Evolutionary conservation across 2,888 invertebrate genomes (phyloP), one percentile per base, ranked within the genome.

Genomic region (Hydroisotoma schaefferi): DNA sequence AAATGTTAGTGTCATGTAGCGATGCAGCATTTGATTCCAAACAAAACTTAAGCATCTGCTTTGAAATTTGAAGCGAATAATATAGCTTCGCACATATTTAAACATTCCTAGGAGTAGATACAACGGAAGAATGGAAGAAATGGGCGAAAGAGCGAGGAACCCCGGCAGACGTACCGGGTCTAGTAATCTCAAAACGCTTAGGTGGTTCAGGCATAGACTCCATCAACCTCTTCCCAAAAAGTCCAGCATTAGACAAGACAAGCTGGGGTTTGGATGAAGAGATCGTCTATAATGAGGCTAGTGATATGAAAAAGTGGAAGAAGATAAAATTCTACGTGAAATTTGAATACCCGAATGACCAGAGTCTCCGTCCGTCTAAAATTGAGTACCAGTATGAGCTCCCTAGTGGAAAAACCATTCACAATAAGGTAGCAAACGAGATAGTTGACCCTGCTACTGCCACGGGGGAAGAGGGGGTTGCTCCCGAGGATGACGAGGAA

Each of bases 261-360:
- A 38, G 20, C n/a, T 67, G 67, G 67, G 52, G 57, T 6, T 55
- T 59, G 18, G 59, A 64, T 40, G 67, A 64, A 25, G 40, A 61
- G 28, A 47, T 47, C 5, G 63, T 61, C 20, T 59, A 43, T 10
- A 58, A 57, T 8, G 61, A 63, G 20, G 63, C 63, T 8, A 25
- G 52, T 12, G 61, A 59, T 15, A 64, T 67, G 63, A 61, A 54
- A 27, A 67, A 67, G 47, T 67, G 61, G 57, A 67, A 67, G 23
- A 67, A 67, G 29, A 43, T 67, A 2, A 59, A 61, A 20, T 57
- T 67, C 40, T 52, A 29, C 4, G 59, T 33, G 1, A 57, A 53
- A 51, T 58, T 67, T 5, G 59, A 64, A 2, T 67, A 67, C 49
- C 57, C 63, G 15, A 57, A 59, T 15, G 67, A 61, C 2, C 59